Evolutionary conservation across 2,888 invertebrate species (phyloP).

Genomic region (Synanthedon vespiformis): DNA sequence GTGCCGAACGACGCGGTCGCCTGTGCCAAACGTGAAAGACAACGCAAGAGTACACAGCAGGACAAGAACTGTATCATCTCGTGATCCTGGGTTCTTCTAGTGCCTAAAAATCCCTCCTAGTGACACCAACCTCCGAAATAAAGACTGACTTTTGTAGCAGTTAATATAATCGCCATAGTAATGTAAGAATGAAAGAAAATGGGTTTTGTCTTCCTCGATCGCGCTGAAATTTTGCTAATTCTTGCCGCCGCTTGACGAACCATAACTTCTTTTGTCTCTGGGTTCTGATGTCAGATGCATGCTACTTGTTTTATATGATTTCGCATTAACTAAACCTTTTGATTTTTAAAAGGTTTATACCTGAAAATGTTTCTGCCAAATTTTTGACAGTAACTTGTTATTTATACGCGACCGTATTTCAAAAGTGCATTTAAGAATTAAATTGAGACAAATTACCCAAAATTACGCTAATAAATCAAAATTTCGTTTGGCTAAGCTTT

Average conservation of each 20-base stretch:
- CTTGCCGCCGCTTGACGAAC: slow-evolving; percentile 6
- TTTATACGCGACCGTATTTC: no score
- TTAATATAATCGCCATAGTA: slow-evolving; percentile 55
- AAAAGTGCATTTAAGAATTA: no score
- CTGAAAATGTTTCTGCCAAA: no score
- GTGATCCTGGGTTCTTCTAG: slow-evolving; percentile 70
- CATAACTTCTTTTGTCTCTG: slow-evolving; percentile 9
- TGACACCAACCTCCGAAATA: slow-evolving; percentile 59
- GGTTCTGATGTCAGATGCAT: no score
- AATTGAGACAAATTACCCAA: no score
- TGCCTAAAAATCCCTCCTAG: slow-evolving; percentile 35
- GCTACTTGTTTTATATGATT: no score
- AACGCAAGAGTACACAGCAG: slow-evolving; percentile 72
- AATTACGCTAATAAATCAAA: neutral
- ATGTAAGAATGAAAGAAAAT: slow-evolving; percentile 18
- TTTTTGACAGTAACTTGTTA: no score
- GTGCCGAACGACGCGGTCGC: slow-evolving; percentile 93
- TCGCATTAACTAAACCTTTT: no score
- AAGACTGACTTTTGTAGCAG: slow-evolving; percentile 63
- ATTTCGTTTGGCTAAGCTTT: neutral
- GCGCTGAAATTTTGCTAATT: neutral
- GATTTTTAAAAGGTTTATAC: no score
- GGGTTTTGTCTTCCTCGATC: slow-evolving; percentile 27
- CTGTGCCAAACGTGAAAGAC: slow-evolving; percentile 79
- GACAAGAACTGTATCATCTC: slow-evolving; percentile 89